These are phyloP conservation scores for Lasioglossum calceatum DNA, from an alignment of 2,888 invertebrate species.

Conservation along the genomic window DNA sequence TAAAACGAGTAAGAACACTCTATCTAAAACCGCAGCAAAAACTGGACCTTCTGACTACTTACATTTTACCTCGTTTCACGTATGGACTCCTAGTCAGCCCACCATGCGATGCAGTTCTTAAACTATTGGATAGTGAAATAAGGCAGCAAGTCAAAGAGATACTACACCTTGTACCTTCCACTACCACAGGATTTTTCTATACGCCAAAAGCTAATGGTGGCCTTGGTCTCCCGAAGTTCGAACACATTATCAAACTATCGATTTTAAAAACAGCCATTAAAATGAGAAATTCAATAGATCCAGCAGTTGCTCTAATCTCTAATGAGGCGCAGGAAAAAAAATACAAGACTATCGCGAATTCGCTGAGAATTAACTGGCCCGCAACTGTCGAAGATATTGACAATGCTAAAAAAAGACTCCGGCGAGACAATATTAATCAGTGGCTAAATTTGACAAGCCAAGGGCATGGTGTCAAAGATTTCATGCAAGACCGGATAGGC, in stretches of 20 bases:
- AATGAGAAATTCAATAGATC: neutral
- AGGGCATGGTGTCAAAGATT: slow-evolving; percentile 37
- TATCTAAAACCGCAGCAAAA: slow-evolving; percentile 46
- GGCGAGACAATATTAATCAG: neutral
- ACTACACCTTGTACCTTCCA: slow-evolving; percentile 12
- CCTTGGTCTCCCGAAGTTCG: slow-evolving; percentile 25
- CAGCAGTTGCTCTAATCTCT: neutral
- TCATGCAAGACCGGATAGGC: slow-evolving; percentile 8
- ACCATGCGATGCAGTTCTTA: neutral
- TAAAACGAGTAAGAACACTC: slow-evolving; percentile 7
- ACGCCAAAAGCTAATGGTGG: neutral
- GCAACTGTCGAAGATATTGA: slow-evolving; percentile 1
- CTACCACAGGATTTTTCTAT: slow-evolving; percentile 33
- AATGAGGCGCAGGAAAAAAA: neutral
- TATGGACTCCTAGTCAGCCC: slow-evolving; percentile 29
- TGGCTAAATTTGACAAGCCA: slow-evolving; percentile 36
- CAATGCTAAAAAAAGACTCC: neutral
- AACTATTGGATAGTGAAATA: slow-evolving; percentile 8
- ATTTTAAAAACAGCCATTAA: slow-evolving; percentile 15
- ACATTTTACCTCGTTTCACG: slow-evolving; percentile 32
- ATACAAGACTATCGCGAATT: neutral
- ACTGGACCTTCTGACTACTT: slow-evolving; percentile 9
- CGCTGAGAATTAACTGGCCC: slow-evolving; percentile 12
- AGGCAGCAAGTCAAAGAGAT: slow-evolving; percentile 31
- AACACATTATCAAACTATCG: slow-evolving; percentile 25